Conservation (phyloP, 2,797 vertebrate species). For the Cossypha caffra region DNA sequence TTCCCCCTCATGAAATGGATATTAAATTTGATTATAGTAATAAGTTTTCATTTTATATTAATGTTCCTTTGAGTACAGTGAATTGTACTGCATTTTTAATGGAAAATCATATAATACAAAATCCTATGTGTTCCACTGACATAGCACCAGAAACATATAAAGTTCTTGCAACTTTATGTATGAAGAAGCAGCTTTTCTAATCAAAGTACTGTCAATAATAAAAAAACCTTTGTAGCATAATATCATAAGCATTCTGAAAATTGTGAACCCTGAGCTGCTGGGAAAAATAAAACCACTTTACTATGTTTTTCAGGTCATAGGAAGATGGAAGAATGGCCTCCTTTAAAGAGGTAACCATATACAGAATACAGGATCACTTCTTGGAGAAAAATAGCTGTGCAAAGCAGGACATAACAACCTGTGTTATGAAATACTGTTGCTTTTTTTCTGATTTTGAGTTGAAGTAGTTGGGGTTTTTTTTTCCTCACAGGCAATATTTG, state of each 20-base stretch:
- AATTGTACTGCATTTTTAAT: not conserved
- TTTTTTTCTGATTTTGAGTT: not conserved
- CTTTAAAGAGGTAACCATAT: too few species aligned
- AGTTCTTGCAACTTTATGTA: not conserved
- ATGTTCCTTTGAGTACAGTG: not conserved
- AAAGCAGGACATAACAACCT: not conserved
- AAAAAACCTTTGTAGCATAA: not conserved
- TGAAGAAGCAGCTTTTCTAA: not conserved
- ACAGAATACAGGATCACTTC: not conserved
- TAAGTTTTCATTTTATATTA: not conserved
- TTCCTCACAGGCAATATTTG: not conserved
- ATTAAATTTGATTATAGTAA: not conserved
- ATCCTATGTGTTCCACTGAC: not conserved
- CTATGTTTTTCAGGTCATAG: not conserved
- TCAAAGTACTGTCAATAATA: not conserved
- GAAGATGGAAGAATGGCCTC: too few species aligned
- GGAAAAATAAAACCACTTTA: not conserved
- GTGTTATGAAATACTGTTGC: not conserved
- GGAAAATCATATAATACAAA: not conserved
- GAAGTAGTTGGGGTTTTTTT: rapidly evolving
- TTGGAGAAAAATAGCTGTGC: not conserved
- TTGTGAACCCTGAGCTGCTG: not conserved
- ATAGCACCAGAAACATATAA: not conserved
- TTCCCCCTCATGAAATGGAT: not conserved
- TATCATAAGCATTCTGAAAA: not conserved